Evolutionary conservation across 35 echinoderm and acorn worm species (phyloP).

Genomic region (Holothuria glaberrima): DNA sequence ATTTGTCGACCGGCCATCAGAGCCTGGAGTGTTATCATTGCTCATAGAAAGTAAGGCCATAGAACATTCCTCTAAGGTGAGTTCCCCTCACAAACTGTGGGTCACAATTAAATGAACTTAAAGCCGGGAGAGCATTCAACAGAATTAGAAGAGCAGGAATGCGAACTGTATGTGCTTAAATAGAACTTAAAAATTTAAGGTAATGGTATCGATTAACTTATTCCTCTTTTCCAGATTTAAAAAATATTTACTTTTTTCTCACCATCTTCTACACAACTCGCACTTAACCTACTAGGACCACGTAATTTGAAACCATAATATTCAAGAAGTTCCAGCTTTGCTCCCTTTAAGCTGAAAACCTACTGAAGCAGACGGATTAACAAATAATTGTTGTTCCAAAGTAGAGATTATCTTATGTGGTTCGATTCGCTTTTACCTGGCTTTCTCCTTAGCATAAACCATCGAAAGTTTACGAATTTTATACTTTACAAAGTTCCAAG

Average conservation of each 20-base stretch:
- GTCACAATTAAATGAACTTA: neutral
- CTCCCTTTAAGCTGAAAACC: neutral
- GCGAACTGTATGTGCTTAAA: neutral
- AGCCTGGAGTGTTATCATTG: slow-evolving; percentile 28
- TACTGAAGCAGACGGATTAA: neutral
- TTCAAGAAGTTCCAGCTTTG: neutral
- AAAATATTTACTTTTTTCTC: neutral
- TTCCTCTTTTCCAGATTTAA: slow-evolving; percentile 6
- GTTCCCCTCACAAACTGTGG: neutral
- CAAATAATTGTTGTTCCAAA: neutral
- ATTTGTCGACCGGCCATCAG: neutral
- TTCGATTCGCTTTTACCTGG: neutral
- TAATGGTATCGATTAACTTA: neutral
- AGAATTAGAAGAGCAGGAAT: neutral
- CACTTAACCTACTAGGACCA: neutral
- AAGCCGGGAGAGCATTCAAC: neutral
- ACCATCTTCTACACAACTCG: neutral
- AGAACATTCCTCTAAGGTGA: slow-evolving; percentile 21
- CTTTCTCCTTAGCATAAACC: neutral
- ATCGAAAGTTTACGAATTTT: neutral
- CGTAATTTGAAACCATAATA: neutral
- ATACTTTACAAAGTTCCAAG: neutral
- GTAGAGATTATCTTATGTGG: neutral
- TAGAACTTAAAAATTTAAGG: neutral
- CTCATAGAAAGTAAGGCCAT: neutral